phyloP scores from a whole-genome alignment of 2,113 vertebrate genomes.

The Thermophis baileyi region DNA sequence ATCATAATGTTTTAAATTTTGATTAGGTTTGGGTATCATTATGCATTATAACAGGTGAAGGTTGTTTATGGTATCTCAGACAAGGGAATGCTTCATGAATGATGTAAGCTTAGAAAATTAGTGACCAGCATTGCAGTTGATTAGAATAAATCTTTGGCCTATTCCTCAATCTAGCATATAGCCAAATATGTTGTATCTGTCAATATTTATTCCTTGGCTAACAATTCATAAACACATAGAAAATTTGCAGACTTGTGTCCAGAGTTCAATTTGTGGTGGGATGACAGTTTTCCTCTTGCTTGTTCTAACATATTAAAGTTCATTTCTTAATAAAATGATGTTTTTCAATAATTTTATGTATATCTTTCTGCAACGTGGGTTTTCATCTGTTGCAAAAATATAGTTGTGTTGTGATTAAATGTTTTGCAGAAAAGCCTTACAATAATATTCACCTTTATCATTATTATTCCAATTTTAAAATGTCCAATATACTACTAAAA shows the following conservation, averaged over 20 bases:
- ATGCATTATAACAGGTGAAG: constrained; percentile 42
- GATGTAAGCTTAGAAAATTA: constrained; percentile 34
- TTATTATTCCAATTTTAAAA: constrained; percentile 38
- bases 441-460: constrained; percentile 6
- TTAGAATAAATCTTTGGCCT: constrained; percentile 23
- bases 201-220: constrained; percentile 61
- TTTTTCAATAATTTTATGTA: constrained; percentile 42
- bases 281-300: constrained; percentile 41
- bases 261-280: constrained; percentile 1
- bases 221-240: constrained; percentile 47
- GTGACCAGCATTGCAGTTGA: constrained; percentile 43
- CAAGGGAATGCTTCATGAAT: constrained; percentile 20
- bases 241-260: constrained; percentile 34
- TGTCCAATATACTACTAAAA: constrained; percentile 3
- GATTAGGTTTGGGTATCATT: constrained; percentile 68
- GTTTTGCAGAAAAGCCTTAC: constrained; percentile 35
- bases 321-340: constrained; percentile 42
- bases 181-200: constrained; percentile 41
- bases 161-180: constrained; percentile 44
- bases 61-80: constrained; percentile 14
- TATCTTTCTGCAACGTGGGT: constrained; percentile 42
- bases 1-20: constrained; percentile 84
- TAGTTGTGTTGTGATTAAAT: constrained; percentile 44
- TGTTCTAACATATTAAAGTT: constrained; percentile 32
- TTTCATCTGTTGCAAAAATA: constrained; percentile 42